Base-by-base conservation (phyloP, 2,113 vertebrate species). In the Lophura nycthemera region DNA sequence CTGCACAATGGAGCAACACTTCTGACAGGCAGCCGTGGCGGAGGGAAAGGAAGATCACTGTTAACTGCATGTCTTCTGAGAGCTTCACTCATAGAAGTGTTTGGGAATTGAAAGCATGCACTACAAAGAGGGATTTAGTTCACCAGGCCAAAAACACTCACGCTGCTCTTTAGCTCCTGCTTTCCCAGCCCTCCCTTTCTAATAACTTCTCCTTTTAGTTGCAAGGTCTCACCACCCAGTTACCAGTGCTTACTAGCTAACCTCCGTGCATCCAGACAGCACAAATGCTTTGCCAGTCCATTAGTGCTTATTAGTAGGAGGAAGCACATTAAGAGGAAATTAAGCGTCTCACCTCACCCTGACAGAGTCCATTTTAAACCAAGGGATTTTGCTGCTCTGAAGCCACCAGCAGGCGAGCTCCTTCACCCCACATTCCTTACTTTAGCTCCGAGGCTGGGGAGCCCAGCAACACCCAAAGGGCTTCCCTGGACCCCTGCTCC, bases 1-100 rank as follows among this genome's bases (percentile, higher is more conserved):
- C 43, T 63, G 25, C 70, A 93, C 86, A 92, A 74, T 64, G 47
- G 65, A 95, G 61, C 76, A 64, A 50, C 52, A 13, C 21, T 60
- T 27, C 54, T 0, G 14, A 88, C 32, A 45, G 50, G 94, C 8
- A 36, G 75, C 83, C 75, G 57, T 1, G 38, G 0, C 0, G 0
- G 13, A 38, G 0, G 17, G 18, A 59, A 70, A 45, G 65, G 30
- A 90, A 61, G 57, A 92, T 65, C 66, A 89, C 47, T 52, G 84
- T 48, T n/a, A 89, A 48, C 83, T 75, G 48, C 47, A 83, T 32
- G 52, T 59, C 43, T 25, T 57, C 10, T 10, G 43, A 83, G 18
- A 78, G 61, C 57, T 61, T 25, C 1, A 1, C 61, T 86, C 76
- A 75, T 40, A 47, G 0, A 34, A 1, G 1, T 20, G 42, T 25